Percentiles rank a stretch among this genome's conserved stretches.
These are phyloP conservation scores for Hylomyscus alleni DNA, from an alignment of 2,797 vertebrate genomes.

Conservation along the genomic window DNA sequence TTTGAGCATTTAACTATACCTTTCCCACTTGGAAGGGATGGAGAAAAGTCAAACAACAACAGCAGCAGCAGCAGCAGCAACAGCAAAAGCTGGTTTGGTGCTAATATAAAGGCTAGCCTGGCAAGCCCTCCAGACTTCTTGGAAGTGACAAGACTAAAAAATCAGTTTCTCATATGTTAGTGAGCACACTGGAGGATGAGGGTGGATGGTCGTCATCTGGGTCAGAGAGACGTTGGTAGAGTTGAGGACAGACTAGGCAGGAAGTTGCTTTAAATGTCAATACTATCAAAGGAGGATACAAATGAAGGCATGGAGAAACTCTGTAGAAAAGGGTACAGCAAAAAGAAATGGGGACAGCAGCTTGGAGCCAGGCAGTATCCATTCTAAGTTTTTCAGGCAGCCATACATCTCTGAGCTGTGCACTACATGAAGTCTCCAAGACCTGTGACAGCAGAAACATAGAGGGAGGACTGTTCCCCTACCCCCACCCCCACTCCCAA, in stretches of 20 bases:
- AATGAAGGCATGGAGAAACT: neutral
- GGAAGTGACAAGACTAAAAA: conserved; percentile 4
- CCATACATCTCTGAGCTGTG: too few relatives aligned
- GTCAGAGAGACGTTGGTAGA: conserved; percentile 24
- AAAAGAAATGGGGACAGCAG: too few relatives aligned
- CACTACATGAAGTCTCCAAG: fast-evolving
- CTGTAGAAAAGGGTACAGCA: neutral
- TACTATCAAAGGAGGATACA: neutral
- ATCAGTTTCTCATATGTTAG: conserved; percentile 58
- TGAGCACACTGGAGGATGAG: conserved; percentile 50
- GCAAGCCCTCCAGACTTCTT: neutral
- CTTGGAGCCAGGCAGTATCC: neutral
- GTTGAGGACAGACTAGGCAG: fast-evolving
- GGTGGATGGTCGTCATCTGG: neutral
- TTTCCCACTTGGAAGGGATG: fast-evolving
- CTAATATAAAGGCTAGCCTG: neutral
- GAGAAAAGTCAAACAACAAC: neutral
- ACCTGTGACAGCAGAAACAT: neutral
- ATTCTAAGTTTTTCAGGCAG: neutral
- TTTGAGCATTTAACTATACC: neutral
- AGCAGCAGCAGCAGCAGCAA: neutral
- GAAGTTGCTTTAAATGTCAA: neutral
- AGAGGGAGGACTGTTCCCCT: neutral
- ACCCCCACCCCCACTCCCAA: neutral
- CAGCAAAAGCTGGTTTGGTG: neutral